These are phyloP conservation scores for Calyptomena viridis DNA, from an alignment of 2,113 vertebrate genomes.

Conservation along the genomic window DNA sequence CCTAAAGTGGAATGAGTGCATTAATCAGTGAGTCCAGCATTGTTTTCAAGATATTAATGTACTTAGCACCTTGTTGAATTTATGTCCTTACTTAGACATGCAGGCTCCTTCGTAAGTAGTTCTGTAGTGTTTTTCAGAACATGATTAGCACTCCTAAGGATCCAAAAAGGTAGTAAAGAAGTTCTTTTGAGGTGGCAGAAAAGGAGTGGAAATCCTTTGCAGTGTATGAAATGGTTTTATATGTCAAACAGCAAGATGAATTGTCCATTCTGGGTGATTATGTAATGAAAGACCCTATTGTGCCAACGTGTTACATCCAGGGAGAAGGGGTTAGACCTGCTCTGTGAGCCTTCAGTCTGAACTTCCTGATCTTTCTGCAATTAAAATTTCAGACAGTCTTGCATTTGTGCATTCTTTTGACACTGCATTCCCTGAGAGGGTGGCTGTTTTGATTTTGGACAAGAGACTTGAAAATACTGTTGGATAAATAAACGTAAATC, in stretches of 20 bases:
- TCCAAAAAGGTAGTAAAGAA: neutral
- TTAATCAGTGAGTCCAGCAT: neutral
- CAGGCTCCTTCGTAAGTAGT: neutral
- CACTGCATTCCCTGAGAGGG: neutral
- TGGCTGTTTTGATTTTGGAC: neutral
- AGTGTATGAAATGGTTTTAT: neutral
- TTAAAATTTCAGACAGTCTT: conserved; percentile 42
- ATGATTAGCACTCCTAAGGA: neutral
- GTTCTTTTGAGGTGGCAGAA: neutral
- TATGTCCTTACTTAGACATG: neutral
- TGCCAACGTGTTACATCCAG: neutral
- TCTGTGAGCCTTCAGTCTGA: neutral
- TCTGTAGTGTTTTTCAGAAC: neutral
- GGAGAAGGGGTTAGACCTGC: neutral
- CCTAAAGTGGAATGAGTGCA: neutral
- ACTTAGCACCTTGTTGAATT: neutral
- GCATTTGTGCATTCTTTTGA: neutral
- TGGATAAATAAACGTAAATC: conserved; percentile 45
- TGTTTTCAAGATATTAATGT: neutral
- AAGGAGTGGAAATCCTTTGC: neutral
- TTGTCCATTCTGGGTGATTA: neutral
- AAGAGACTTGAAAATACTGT: neutral
- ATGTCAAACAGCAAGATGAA: neutral
- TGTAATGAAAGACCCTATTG: conserved; percentile 24
- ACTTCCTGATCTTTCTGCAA: conserved; percentile 14